Evolutionary conservation across 2,888 invertebrate species (phyloP), one percentile per base, ranked within the genome.

Genomic region (Oxyscelio sp.): DNA sequence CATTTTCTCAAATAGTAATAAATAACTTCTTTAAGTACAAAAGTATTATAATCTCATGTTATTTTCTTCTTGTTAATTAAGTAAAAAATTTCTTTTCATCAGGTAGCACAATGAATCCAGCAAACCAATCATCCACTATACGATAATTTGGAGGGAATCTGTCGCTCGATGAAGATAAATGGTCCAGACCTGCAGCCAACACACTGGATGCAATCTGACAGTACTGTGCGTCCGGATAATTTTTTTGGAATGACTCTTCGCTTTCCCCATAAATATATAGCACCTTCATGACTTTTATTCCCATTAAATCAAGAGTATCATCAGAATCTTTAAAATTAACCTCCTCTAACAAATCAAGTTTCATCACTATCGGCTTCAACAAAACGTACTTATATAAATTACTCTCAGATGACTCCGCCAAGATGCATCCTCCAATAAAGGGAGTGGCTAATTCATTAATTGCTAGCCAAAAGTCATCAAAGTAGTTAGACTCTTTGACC

Each of bases 141-240:
- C 94, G 90, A 84, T 92, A 91, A 80, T 87, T 75, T 38, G 90
- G 91, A 17, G 94, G 93, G 86, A 93, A 90, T 86, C 92, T 86
- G 84, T 90, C 87, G 11, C 92, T 92, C 2, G 92, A 90, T 22
- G 81, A 78, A 34, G 90, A 68, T 31, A 94, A 89, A 85, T 93
- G 88, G 58, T 93, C 89, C 74, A 93, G 85, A 48, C 92, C 94
- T 54, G 92, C 91, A 34, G 90, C 84, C 77, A 94, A 89, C 71
- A 92, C 87, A 15, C 85, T 83, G 11, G 92, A 85, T 77, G 90
- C 87, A 24, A 94, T 88, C 83, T 90, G 89, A 54, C 91, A 90
- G 50, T 90, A 90, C 52, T 89, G 91, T 6, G 85, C 85, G 68
- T 92, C 89, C 11, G 82, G 66, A 75, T 85, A 87, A 50, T 88